phyloP scores from a whole-genome alignment of 92 coral and sea anemone genomes.

The Porites rus region DNA sequence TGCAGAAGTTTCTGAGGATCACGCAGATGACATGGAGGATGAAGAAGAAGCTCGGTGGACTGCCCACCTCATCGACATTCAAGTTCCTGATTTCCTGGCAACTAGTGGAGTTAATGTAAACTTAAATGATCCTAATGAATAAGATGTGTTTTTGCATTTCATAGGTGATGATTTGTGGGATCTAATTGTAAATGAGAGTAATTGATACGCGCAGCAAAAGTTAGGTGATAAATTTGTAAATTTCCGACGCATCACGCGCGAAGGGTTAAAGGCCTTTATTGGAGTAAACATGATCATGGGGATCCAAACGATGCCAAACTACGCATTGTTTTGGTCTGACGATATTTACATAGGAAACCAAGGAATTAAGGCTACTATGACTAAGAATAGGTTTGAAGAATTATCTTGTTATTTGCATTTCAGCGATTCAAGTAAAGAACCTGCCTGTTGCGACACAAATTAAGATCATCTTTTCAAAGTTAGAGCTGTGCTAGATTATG shows the following conservation, averaged over 20 bases:
- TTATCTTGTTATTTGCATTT: conserved; percentile 38
- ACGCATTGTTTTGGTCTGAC: conserved; percentile 42
- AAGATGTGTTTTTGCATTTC: conserved; percentile 12
- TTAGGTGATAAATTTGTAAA: conserved; percentile 32
- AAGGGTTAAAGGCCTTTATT: no score
- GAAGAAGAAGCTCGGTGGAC: conserved; percentile 9
- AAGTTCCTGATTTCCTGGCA: background rate
- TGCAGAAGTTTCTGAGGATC: background rate
- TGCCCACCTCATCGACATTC: conserved; percentile 1
- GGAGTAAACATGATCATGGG: conserved; percentile 65
- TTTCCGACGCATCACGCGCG: conserved; percentile 13
- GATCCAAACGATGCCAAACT: conserved; percentile 39
- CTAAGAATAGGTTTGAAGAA: conserved; percentile 57
- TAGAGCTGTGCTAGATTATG: conserved; percentile 30
- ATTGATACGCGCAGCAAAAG: conserved; percentile 52
- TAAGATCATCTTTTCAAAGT: conserved; percentile 66
- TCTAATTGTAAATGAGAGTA: conserved; percentile 43
- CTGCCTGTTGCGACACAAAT: conserved; percentile 17
- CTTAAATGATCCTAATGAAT: conserved; percentile 15
- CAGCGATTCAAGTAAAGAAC: conserved; percentile 36
- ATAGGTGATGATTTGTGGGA: conserved; percentile 37
- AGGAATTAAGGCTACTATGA: conserved; percentile 50
- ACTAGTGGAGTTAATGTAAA: conserved; percentile 29
- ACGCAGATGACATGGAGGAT: conserved; percentile 1
- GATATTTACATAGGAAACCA: conserved; percentile 53